phyloP scores from a whole-genome alignment of 1,140 invertebrate genomes.

The Maconellicoccus hirsutus region DNA sequence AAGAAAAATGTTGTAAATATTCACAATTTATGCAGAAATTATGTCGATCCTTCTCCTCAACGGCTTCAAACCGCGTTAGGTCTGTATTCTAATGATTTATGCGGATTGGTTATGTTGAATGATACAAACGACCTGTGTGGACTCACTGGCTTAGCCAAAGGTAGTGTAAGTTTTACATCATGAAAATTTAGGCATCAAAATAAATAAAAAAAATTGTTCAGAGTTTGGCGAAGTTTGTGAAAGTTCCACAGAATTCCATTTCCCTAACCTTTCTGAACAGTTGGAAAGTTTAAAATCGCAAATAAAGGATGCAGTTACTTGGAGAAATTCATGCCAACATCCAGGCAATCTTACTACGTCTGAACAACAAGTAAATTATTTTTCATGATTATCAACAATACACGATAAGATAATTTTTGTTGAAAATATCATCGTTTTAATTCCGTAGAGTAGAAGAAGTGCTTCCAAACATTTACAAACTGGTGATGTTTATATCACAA shows the following conservation, averaged over 20 bases:
- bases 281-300: constrained; percentile 58
- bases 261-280: constrained; percentile 73
- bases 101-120: constrained; percentile 73
- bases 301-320: constrained; percentile 41
- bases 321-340: constrained; percentile 30
- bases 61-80: constrained; percentile 84
- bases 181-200: neutral
- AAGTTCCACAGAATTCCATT: constrained; percentile 76
- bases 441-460: constrained; percentile 32
- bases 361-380: constrained; percentile 31
- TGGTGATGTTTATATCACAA: constrained; percentile 89
- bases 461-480: constrained; percentile 48
- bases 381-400: neutral
- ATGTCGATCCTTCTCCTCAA: constrained; percentile 57
- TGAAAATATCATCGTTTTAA: constrained; percentile 13
- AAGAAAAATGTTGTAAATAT: neutral
- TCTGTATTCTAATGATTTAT: constrained; percentile 82
- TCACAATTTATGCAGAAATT: constrained; percentile 32
- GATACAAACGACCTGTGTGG: constrained; percentile 56
- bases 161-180: constrained; percentile 35
- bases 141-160: constrained; percentile 57
- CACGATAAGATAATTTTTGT: neutral
- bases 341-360: constrained; percentile 29
- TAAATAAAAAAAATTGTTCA: constrained; percentile 29
- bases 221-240: constrained; percentile 50